Base-by-base conservation (phyloP, 2,113 vertebrate genomes). In the Loxodonta africana region DNA sequence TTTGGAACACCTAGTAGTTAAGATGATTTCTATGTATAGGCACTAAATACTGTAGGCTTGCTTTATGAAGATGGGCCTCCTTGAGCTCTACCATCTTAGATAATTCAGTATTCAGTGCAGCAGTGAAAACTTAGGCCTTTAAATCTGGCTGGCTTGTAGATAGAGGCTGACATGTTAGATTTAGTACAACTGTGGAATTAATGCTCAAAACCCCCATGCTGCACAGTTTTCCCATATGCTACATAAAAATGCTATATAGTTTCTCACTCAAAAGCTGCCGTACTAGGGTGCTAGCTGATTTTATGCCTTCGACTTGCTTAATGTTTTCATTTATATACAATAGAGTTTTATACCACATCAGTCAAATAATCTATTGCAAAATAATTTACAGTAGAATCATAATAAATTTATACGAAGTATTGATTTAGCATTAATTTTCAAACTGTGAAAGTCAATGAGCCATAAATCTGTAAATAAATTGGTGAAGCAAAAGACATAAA, bases 171-270 rank as follows among this genome's bases (percentile, higher is more conserved):
- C 98, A 97, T 95, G 84, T 97, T 98, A 98, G 98, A 98, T 98
- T 98, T 98, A 98, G 97, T 98, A 94, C 94, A 98, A 97, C 98
- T 98, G 98, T 98, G 98, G 97, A 98, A 98, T 98, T 98, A 97
- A 97, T 67, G 92, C 98, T 97, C 95, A 96, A 84, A 98, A 96
- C 95, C 97, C 98, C 98, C 97, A 83, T 97, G 98, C 97, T 97
- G 94, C 97, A 97, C 81, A 88, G 94, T 98, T 98, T 97, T 97
- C 97, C 98, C 98, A 98, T 90, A 78, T 98, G 98, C 95, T 98
- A 80, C 98, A 98, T 98, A 97, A 98, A 98, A 98, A 97, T 97
- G 97, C 96, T 97, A 94, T 95, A 69, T 97, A 96, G 95, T 97
- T 98, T 96, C 97, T 97, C 92, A 94, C 96, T 98, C 96, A 95